Evolutionary conservation across 2,888 invertebrate species (phyloP).

Genomic region (Electrophaes corylata): DNA sequence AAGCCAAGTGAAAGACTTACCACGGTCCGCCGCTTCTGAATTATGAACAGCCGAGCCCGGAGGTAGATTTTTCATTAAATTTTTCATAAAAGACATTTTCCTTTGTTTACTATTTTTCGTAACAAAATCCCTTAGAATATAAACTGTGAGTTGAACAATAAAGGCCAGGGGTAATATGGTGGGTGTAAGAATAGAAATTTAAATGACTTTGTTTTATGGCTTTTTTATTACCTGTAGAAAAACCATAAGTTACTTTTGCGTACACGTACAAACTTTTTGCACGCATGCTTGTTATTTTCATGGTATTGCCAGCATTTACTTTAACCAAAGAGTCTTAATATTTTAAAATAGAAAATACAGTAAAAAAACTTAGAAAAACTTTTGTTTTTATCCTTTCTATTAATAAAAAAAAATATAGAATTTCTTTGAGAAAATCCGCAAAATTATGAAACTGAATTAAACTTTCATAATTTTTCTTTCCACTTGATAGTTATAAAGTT

Average conservation of each 20-base stretch:
- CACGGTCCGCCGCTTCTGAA: constrained; percentile 23
- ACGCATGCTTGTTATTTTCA: background rate
- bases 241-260: too few relatives aligned
- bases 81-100: constrained; percentile 32
- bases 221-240: too few relatives aligned
- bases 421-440: too few relatives aligned
- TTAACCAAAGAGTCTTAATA: background rate
- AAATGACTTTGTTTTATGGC: background rate
- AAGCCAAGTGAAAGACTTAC: constrained; percentile 16
- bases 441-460: too few relatives aligned
- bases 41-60: constrained; percentile 20
- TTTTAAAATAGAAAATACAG: too few relatives aligned
- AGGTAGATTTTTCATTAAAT: constrained; percentile 41
- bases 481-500: too few relatives aligned
- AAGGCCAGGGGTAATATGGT: background rate
- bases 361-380: too few relatives aligned
- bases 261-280: background rate
- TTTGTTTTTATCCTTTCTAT: too few relatives aligned
- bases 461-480: too few relatives aligned
- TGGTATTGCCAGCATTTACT: background rate
- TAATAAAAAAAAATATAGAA: too few relatives aligned
- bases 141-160: constrained; percentile 10
- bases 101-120: constrained; percentile 36
- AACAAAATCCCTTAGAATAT: constrained; percentile 17
- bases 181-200: background rate